Conservation (phyloP, 2,888 invertebrate species). For the Lochmaea capreae region DNA sequence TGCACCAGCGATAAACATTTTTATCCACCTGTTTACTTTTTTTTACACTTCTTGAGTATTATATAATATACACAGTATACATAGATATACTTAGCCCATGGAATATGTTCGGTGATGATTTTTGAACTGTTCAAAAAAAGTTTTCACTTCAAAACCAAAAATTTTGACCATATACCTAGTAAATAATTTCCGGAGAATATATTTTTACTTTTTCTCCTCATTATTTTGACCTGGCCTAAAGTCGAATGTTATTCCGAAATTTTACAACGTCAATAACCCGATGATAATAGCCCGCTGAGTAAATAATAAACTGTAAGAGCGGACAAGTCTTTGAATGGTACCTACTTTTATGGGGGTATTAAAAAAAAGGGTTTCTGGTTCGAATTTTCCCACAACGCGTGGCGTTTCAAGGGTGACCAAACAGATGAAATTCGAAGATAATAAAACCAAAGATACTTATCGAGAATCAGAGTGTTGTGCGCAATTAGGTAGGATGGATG, state of each 20-base stretch:
- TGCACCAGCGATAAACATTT: no score
- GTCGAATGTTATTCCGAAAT: constrained; percentile 40
- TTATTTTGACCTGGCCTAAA: constrained; percentile 1
- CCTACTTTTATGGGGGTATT: constrained; percentile 41
- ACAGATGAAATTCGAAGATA: constrained; percentile 43
- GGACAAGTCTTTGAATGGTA: constrained; percentile 31
- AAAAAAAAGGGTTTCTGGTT: constrained; percentile 46
- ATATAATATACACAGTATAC: no score
- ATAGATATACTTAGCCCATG: no score
- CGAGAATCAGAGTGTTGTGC: constrained; percentile 44
- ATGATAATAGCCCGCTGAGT: constrained; percentile 46
- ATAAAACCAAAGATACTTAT: constrained; percentile 45
- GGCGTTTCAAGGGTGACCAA: constrained; percentile 46
- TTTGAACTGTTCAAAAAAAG: no score
- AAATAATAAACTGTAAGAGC: constrained; percentile 41
- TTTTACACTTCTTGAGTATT: no score
- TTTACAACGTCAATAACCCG: constrained; percentile 50
- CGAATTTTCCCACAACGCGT: constrained; percentile 50
- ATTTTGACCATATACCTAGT: no score
- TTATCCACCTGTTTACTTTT: no score
- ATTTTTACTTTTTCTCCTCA: not conserved
- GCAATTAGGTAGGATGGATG: constrained; percentile 42
- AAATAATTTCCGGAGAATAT: no score
- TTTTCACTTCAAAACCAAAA: no score
- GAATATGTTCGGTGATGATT: no score